A percentile compares a stretch with the other conserved stretches of the same genome.
Evolutionary conservation across 2,888 invertebrate species (phyloP).

Genomic region (Graphium colonna): DNA sequence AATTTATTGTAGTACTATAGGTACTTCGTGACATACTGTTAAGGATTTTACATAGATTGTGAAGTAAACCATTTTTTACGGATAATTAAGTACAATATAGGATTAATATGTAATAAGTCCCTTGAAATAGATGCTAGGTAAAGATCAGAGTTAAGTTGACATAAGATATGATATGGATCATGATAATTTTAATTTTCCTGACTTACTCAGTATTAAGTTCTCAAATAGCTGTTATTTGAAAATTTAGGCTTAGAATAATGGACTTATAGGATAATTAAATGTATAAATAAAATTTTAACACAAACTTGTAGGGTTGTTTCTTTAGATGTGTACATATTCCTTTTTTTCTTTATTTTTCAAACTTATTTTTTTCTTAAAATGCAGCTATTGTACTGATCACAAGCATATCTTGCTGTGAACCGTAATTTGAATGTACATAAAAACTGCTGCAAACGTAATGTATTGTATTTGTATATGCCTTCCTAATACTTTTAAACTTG

Average conservation of each 20-base stretch:
- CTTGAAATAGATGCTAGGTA: constrained; percentile 61
- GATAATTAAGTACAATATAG: constrained; percentile 74
- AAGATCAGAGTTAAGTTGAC: constrained; percentile 54
- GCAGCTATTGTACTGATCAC: constrained; percentile 2
- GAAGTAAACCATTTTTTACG: constrained; percentile 58
- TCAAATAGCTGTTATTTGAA: constrained; percentile 64
- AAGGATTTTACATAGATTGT: constrained; percentile 65
- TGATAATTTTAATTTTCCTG: constrained; percentile 53
- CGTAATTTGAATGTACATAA: not conserved
- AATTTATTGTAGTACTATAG: constrained; percentile 77
- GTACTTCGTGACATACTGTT: constrained; percentile 72
- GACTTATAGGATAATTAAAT: constrained; percentile 60
- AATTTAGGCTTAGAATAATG: constrained; percentile 58
- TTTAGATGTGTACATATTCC: constrained; percentile 72
- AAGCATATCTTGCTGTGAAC: not conserved
- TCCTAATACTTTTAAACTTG: too few relatives aligned
- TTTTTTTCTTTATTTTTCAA: constrained; percentile 34
- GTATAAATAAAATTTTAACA: constrained; percentile 69
- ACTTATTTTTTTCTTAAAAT: constrained; percentile 1
- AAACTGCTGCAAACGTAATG: not conserved
- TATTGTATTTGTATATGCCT: not conserved
- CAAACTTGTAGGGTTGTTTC: constrained; percentile 73
- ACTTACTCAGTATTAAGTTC: constrained; percentile 76
- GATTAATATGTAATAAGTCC: constrained; percentile 61
- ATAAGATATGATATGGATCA: constrained; percentile 49